Conservation (phyloP, 2,113 vertebrate genomes). For the Siniperca knerii region DNA sequence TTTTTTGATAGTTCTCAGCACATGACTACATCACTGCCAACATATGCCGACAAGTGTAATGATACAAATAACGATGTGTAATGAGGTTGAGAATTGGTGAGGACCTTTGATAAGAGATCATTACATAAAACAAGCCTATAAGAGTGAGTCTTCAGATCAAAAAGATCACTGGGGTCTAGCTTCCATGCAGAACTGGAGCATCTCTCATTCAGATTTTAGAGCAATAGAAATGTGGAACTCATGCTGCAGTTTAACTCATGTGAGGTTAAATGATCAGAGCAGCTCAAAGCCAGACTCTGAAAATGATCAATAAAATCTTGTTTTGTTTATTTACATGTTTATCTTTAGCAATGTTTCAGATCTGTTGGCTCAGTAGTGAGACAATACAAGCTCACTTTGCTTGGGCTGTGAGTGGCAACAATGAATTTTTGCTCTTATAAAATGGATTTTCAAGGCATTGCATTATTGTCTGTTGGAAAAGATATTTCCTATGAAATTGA, state of each 20-base stretch:
- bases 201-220: not conserved
- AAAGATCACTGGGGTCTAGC: not conserved
- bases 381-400: not conserved
- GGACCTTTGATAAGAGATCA: not conserved
- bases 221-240: not conserved
- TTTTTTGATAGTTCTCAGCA: not conserved
- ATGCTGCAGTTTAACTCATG: not conserved
- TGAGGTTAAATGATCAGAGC: not conserved
- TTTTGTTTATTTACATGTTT: conserved; percentile 7
- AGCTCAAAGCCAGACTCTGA: not conserved
- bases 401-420: not conserved
- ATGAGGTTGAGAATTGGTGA: not conserved
- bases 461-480: not conserved
- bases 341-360: not conserved
- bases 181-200: not conserved
- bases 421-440: not conserved
- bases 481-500: not conserved
- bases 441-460: not conserved
- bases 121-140: not conserved
- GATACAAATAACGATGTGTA: not conserved
- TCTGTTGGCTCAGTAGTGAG: not conserved
- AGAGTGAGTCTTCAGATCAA: not conserved
- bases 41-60: not conserved
- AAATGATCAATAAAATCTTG: conserved; percentile 2
- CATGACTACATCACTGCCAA: not conserved